Conservation (phyloP, 2,113 vertebrate genomes). For the Lepisosteus oculatus region DNA sequence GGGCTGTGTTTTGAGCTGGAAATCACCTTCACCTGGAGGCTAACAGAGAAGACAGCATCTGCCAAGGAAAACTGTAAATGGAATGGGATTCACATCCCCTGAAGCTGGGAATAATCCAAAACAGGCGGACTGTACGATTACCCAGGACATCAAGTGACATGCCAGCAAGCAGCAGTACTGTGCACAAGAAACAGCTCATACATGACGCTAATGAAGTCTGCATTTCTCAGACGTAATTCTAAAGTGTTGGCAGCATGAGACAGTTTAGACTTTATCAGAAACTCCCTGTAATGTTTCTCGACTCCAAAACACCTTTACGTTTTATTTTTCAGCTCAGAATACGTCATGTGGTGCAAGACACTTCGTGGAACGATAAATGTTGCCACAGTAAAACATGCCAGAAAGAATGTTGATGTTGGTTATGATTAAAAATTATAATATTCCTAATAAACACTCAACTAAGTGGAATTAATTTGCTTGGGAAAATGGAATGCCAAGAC, state of each 20-base stretch:
- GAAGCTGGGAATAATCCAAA: constrained; percentile 68
- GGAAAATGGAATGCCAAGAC: no score
- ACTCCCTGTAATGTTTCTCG: no score
- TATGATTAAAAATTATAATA: no score
- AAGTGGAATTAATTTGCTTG: no score
- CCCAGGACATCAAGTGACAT: constrained; percentile 68
- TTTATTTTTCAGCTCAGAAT: no score
- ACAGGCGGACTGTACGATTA: constrained; percentile 68
- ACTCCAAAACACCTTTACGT: no score
- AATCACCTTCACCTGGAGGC: constrained; percentile 51
- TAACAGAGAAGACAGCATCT: constrained; percentile 56
- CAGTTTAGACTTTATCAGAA: no score
- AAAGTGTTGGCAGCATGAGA: constrained; percentile 54
- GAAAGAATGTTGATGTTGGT: no score
- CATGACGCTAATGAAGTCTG: constrained; percentile 43
- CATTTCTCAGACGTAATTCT: constrained; percentile 39
- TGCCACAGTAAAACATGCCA: no score
- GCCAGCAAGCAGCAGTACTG: constrained; percentile 49
- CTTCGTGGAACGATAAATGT: no score
- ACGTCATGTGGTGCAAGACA: no score
- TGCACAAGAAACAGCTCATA: constrained; percentile 20
- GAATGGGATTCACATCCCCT: constrained; percentile 69
- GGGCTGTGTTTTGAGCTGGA: constrained; percentile 18
- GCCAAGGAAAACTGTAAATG: constrained; percentile 70
- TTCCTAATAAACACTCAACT: no score